Evolutionary conservation across 2,797 vertebrate species (phyloP).

Genomic region (Hippocampus kuda): DNA sequence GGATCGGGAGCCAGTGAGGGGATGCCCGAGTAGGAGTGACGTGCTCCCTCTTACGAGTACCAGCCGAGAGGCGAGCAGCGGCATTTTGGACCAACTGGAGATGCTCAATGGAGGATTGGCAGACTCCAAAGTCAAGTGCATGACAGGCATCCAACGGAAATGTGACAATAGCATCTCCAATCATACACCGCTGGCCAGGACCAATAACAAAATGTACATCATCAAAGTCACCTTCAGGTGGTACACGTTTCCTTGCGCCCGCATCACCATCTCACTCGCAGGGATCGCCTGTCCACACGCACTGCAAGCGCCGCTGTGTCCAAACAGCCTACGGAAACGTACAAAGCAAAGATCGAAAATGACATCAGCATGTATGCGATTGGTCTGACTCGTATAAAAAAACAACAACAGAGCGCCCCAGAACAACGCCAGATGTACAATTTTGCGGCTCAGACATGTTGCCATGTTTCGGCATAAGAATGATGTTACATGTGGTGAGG

Average conservation of each 20-base stretch:
- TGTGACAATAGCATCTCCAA: not conserved
- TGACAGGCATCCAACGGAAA: no score
- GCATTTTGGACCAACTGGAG: no score
- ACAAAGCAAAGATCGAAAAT: not conserved
- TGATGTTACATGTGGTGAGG: no score
- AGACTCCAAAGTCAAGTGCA: no score
- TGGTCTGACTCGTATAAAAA: not conserved
- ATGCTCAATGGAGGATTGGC: no score
- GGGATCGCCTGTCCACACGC: constrained; percentile 74
- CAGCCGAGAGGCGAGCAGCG: no score
- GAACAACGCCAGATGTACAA: no score
- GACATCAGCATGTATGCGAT: not conserved
- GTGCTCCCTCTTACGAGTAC: no score
- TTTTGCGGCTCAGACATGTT: not conserved
- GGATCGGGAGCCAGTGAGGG: no score
- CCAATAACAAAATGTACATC: not conserved
- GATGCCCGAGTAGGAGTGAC: no score
- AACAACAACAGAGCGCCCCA: not conserved
- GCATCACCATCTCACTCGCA: constrained; percentile 76
- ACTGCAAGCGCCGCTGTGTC: constrained; percentile 72
- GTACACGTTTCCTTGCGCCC: constrained; percentile 72
- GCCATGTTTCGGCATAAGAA: not conserved
- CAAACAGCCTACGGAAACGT: constrained; percentile 60
- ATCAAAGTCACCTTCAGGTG: constrained; percentile 66
- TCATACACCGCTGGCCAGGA: no score